Conservation (phyloP, 2,888 invertebrate genomes). For the Melinopterus prodromus region DNA sequence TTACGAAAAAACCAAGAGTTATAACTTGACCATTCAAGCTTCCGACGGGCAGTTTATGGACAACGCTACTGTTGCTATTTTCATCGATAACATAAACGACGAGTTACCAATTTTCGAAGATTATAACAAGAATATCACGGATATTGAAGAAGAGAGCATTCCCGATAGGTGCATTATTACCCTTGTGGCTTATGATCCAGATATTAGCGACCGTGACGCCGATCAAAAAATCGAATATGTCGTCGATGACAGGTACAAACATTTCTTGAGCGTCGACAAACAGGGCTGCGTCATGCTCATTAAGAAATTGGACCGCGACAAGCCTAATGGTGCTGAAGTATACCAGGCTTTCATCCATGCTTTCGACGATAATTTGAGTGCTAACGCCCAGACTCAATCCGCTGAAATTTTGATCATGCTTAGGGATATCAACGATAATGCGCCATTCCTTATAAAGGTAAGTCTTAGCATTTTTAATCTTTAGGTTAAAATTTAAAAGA, state of each 20-base stretch:
- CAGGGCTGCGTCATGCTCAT: conserved; percentile 79
- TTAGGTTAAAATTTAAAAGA: no score
- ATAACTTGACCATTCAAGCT: conserved; percentile 83
- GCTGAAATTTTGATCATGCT: conserved; percentile 73
- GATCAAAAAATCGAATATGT: conserved; percentile 84
- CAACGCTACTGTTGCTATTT: conserved; percentile 83
- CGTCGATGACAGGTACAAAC: conserved; percentile 75
- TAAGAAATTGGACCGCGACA: conserved; percentile 87
- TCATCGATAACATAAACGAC: conserved; percentile 91
- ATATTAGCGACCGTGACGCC: conserved; percentile 77
- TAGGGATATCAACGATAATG: conserved; percentile 93
- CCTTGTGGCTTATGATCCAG: conserved; percentile 85
- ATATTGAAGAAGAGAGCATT: conserved; percentile 74
- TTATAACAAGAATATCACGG: conserved; percentile 75
- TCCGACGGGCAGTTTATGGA: conserved; percentile 87
- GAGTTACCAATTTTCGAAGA: conserved; percentile 85
- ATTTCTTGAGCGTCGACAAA: conserved; percentile 73
- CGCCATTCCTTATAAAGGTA: conserved; percentile 83
- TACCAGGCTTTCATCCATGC: conserved; percentile 82
- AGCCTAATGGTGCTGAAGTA: conserved; percentile 82
- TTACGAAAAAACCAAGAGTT: conserved; percentile 86
- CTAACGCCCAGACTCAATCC: conserved; percentile 70
- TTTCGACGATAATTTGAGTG: conserved; percentile 76
- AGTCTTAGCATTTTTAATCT: conserved; percentile 48
- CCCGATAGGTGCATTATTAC: conserved; percentile 75